Base-by-base conservation (phyloP, 2,797 vertebrate genomes). In the Myotis myotis region DNA sequence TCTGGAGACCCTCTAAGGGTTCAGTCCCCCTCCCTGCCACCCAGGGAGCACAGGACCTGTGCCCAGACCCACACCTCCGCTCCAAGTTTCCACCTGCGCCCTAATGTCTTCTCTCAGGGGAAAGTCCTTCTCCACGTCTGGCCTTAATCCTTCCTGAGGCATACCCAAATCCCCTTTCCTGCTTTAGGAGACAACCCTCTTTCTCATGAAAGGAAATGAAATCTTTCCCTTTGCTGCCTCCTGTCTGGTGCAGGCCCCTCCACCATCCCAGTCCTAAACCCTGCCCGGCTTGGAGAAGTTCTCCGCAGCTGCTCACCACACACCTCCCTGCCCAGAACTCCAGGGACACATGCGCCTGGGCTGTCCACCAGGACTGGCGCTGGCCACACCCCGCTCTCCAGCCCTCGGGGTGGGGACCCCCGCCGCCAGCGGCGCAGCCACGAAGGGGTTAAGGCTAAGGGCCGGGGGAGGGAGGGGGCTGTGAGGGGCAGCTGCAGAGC, bases 401-500 rank as follows among this genome's bases (percentile, higher is more conserved):
- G 66, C 51, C 62, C 1, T 2, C 49, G 11, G 76, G 88, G 91
- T 76, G 70, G 64, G 30, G 91, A 86, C 91, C 86, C 84, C 74
- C 2, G 30, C 75, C 10, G 72, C 78, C 22, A 2, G 66, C 19
- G 16, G 91, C 57, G 80, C 97, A 71, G 97, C 64, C 93, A 94
- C 96, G 62, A 97, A 51, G 44, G 97, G 97, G 97, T 97, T 97
- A 97, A 97, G 81, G 86, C 68, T 92, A 53, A 13, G 75, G 82
- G 76, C 79, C 9, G 68, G 79, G 88, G 70, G 80, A 57, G 81
- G 44, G 71, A 70, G 76, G 83, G 80, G 81, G 28, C 81, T 66
- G 89, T 89, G 84, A 87, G 92, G 95, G 95, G 91, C 87, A 88
- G 76, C n/a, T 23, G 96, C 78, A 19, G 83, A 94, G 94, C 96